phyloP scores from a whole-genome alignment of 2,888 invertebrate species.

The Cephonodes hylas region DNA sequence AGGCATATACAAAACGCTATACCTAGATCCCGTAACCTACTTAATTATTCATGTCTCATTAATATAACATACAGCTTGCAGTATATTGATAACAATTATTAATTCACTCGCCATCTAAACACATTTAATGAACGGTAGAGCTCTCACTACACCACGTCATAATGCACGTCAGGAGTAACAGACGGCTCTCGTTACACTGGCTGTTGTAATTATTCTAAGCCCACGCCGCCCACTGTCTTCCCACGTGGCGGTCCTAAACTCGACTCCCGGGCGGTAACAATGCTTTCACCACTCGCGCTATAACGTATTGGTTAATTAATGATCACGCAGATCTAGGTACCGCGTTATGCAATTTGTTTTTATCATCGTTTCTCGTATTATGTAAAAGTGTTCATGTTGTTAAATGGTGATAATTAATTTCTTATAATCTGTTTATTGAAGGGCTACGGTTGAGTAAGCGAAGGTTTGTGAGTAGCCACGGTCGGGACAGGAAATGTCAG shows the following conservation, averaged over 20 bases:
- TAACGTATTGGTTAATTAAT: constrained; percentile 65
- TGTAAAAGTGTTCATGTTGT: no score
- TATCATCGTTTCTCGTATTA: constrained; percentile 15
- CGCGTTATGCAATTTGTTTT: constrained; percentile 26
- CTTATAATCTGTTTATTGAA: neutral
- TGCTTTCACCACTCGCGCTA: constrained; percentile 58
- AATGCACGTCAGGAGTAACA: constrained; percentile 3
- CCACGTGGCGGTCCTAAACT: constrained; percentile 45
- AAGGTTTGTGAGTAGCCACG: no score
- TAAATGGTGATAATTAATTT: neutral
- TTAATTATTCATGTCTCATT: neutral
- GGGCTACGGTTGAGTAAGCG: neutral
- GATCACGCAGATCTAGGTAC: constrained; percentile 39
- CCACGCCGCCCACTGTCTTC: constrained; percentile 61
- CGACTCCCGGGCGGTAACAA: constrained; percentile 42
- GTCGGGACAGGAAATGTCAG: no score
- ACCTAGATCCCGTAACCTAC: neutral
- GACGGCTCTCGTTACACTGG: constrained; percentile 39
- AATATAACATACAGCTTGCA: neutral
- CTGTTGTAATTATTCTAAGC: constrained; percentile 52
- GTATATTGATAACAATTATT: neutral
- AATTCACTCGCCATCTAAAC: neutral
- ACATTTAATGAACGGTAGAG: neutral
- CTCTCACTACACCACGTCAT: neutral
- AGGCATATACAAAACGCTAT: no score